Evolutionary conservation across 1,140 invertebrate genomes (phyloP).

Genomic region (Ips typographus): DNA sequence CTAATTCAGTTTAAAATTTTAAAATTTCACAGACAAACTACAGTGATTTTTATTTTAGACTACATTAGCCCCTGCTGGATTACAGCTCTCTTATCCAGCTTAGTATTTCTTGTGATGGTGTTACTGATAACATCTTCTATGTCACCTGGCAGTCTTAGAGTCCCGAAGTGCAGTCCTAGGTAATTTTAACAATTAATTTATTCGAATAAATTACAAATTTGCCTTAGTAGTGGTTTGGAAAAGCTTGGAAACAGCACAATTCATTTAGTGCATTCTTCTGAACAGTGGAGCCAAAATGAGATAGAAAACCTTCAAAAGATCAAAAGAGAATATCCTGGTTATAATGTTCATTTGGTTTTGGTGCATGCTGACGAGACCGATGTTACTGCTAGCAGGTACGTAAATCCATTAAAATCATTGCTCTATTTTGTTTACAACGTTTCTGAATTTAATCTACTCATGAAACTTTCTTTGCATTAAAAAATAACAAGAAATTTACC

Average conservation of each 20-base stretch:
- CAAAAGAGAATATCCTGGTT: constrained; percentile 22
- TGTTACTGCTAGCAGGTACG: no score
- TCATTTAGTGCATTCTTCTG: constrained; percentile 41
- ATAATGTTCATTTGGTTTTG: constrained; percentile 26
- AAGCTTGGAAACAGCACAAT: constrained; percentile 40
- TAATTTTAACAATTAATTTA: constrained; percentile 2
- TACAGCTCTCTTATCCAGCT: constrained; percentile 34
- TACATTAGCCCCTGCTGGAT: constrained; percentile 45
- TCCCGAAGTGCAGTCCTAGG: constrained; percentile 33
- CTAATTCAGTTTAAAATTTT: no score
- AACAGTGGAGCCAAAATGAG: constrained; percentile 38
- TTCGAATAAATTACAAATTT: neutral
- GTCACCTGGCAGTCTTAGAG: constrained; percentile 17
- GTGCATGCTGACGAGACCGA: constrained; percentile 5
- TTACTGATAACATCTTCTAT: constrained; percentile 38
- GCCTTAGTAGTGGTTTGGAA: constrained; percentile 9
- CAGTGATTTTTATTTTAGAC: constrained; percentile 38
- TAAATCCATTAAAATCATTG: no score
- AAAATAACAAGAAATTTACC: no score
- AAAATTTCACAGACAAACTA: no score
- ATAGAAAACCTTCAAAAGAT: constrained; percentile 41
- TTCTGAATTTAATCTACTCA: neutral
- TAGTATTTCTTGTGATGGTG: constrained; percentile 40
- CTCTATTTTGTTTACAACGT: neutral
- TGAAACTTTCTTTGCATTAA: no score